Evolutionary conservation across 2,113 vertebrate species (phyloP).

Genomic region (Thinocorus orbignyianus): DNA sequence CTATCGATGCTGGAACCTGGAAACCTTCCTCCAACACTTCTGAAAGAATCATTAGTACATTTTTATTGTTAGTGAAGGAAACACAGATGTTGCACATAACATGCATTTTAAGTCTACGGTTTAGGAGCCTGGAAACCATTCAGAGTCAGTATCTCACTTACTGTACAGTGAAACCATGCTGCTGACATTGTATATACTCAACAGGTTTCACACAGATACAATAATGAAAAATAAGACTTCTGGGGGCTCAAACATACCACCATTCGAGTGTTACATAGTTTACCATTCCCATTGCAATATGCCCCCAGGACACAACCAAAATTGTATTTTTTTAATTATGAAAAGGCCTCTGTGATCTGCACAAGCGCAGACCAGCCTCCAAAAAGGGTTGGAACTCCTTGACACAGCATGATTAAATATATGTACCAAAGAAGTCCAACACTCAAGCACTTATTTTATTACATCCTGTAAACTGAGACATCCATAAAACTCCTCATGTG

Average conservation of each 20-base stretch:
- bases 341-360: constrained; percentile 33
- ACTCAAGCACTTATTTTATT: constrained; percentile 66
- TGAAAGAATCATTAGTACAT: constrained; percentile 76
- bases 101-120: constrained; percentile 42
- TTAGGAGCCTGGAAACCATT: constrained; percentile 64
- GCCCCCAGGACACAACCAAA: constrained; percentile 51
- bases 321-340: constrained; percentile 58
- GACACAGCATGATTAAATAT: constrained; percentile 65
- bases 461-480: constrained; percentile 73
- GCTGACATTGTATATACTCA: constrained; percentile 50
- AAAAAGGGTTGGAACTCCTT: constrained; percentile 29
- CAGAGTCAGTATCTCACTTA: constrained; percentile 53
- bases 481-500: constrained; percentile 67
- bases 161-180: constrained; percentile 27
- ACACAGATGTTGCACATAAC: constrained; percentile 71
- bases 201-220: constrained; percentile 62
- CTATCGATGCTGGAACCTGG: constrained; percentile 89
- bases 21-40: constrained; percentile 87
- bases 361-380: constrained; percentile 36
- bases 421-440: constrained; percentile 69
- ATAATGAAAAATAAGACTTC: constrained; percentile 63
- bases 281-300: not conserved
- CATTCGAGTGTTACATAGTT: not conserved
- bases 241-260: constrained; percentile 12
- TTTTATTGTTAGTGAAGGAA: constrained; percentile 74